These are phyloP conservation scores for Pachyrhynchus sulphureomaculatus DNA, from an alignment of 1,140 invertebrate genomes.

Conservation along the genomic window DNA sequence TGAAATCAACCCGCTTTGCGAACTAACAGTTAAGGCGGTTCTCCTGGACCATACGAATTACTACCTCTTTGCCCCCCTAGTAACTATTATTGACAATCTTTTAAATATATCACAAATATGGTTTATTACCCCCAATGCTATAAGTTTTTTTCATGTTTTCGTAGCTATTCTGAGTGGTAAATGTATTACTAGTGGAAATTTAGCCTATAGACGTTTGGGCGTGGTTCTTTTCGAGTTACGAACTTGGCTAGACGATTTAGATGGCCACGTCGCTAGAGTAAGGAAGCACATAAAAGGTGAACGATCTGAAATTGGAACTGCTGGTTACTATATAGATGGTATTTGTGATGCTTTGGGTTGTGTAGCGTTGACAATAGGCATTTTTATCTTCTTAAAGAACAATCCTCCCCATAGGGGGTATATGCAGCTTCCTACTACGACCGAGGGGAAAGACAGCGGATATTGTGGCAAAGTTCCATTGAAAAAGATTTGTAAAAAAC, in stretches of 20 bases:
- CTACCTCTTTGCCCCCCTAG: slow-evolving; percentile 73
- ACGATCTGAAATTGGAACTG: slow-evolving; percentile 67
- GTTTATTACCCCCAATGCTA: slow-evolving; percentile 75
- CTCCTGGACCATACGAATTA: slow-evolving; percentile 75
- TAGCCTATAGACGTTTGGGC: slow-evolving; percentile 66
- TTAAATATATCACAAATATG: slow-evolving; percentile 61
- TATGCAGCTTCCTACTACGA: slow-evolving; percentile 58
- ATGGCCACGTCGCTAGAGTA: slow-evolving; percentile 74
- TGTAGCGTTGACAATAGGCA: slow-evolving; percentile 64
- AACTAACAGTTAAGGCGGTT: slow-evolving; percentile 73
- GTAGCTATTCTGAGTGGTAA: slow-evolving; percentile 69
- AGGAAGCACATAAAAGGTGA: slow-evolving; percentile 69
- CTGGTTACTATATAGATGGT: slow-evolving; percentile 73
- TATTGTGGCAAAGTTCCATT: slow-evolving; percentile 65
- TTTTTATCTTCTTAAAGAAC: slow-evolving; percentile 64
- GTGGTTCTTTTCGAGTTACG: slow-evolving; percentile 73
- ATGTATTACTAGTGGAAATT: slow-evolving; percentile 66
- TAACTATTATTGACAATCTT: slow-evolving; percentile 63
- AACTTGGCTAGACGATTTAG: slow-evolving; percentile 76
- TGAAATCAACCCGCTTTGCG: slow-evolving; percentile 69
- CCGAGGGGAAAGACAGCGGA: slow-evolving; percentile 56
- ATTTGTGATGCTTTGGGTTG: slow-evolving; percentile 74
- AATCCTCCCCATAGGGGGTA: slow-evolving; percentile 70
- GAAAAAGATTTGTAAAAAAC: slow-evolving; percentile 63
- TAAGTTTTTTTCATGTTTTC: slow-evolving; percentile 73